Base-by-base conservation (phyloP, 64 coral and sea anemone species). In the Montipora capricornis region DNA sequence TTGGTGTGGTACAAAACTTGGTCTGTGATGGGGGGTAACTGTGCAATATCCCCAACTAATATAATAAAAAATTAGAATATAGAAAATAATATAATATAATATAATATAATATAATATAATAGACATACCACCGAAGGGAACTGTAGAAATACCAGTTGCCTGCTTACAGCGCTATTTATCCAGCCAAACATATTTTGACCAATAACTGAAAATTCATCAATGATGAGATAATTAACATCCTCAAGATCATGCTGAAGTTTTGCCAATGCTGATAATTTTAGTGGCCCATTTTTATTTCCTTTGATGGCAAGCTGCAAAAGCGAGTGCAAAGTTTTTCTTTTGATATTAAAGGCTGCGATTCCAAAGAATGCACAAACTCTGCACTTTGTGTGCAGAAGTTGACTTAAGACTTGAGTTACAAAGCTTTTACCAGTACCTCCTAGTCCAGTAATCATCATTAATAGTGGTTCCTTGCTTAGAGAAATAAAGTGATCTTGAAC, bases 171-270 rank as follows among this genome's bases (percentile, higher is more conserved):
- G 89, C 76, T 79, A 60, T 80, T 69, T n/a, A 90, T 90, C 89
- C 89, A 90, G 3, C 4, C 89, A 48, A 90, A 80, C 89, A 90
- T 95, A 12, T 81, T 87, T 17, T 95, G 94, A 14, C 94, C 76
- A 81, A 88, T 76, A 62, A 91, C 76, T 44, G 90, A 96, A 92
- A 84, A 92, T 69, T 96, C 82, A 81, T 95, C 94, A 24, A 92
- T 89, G 44, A 96, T 92, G 8, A 95, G 2, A 88, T 92, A 91
- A 2, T 62, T 80, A 5, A 83, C 78, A 49, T 47, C 62, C 20
- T 80, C 22, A 51, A 89, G 53, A 7, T 88, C 81, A 80, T 64
- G 6, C 20, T 92, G 94, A 44, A 95, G 20, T 73, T 89, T 82
- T 62, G 81, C 75, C n/a, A 95, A 37, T 47, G 89, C 57, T 20